Conservation (phyloP, 2,113 vertebrate species). For the Scartelaos histophorus region DNA sequence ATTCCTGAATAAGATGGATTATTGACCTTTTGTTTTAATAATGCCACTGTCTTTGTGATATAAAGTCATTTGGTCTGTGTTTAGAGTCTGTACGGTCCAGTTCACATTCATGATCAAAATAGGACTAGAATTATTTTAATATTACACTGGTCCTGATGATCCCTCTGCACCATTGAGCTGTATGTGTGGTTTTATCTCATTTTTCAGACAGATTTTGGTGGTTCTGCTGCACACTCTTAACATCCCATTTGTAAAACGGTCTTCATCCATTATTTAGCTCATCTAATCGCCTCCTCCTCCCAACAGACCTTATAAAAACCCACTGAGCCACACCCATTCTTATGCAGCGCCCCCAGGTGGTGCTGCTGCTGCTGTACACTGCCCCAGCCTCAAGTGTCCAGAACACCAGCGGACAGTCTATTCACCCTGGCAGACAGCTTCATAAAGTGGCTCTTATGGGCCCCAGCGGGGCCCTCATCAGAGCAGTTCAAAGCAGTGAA, state of each 20-base stretch:
- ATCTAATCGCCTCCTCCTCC: neutral
- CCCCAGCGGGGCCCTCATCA: conserved; percentile 63
- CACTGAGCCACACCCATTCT: conserved; percentile 9
- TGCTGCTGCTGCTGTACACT: conserved; percentile 32
- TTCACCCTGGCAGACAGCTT: conserved; percentile 57
- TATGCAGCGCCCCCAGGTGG: conserved; percentile 31
- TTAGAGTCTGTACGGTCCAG: too few species aligned
- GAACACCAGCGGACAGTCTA: conserved; percentile 45
- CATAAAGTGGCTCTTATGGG: conserved; percentile 49
- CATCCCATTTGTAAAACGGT: neutral
- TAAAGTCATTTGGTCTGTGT: too few species aligned
- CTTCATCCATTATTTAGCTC: neutral
- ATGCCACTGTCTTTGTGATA: too few species aligned
- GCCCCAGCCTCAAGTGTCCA: conserved; percentile 17
- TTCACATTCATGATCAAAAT: too few species aligned
- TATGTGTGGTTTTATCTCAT: too few species aligned
- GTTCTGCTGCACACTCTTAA: neutral
- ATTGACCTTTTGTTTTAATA: too few species aligned
- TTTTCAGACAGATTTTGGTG: neutral
- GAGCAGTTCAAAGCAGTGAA: conserved; percentile 33
- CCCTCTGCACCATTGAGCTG: too few species aligned
- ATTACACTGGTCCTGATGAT: too few species aligned
- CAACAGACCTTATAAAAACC: neutral
- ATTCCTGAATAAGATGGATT: too few species aligned
- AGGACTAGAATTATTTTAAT: too few species aligned